Conservation (phyloP, 2,113 vertebrate genomes). For the Carettochelys insculpta region DNA sequence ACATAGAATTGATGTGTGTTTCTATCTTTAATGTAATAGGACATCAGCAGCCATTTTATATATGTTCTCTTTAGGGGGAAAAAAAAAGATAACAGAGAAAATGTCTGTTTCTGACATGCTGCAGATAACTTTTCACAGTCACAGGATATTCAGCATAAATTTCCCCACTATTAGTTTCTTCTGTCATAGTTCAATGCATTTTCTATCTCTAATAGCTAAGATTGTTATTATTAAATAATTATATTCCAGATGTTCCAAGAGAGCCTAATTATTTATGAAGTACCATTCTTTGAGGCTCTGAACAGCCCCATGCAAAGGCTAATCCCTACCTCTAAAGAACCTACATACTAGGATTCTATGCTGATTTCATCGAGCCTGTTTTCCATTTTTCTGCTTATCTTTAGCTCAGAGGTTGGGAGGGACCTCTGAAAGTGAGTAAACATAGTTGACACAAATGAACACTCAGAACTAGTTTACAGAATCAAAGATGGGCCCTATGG, state of each 20-base stretch:
- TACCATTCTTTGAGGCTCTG: too few species aligned
- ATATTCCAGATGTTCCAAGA: not conserved
- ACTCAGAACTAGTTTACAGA: too few species aligned
- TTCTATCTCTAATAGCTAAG: not conserved
- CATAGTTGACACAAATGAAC: too few species aligned
- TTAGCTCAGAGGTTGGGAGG: too few species aligned
- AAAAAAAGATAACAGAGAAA: not conserved
- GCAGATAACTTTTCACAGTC: not conserved
- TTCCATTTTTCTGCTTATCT: too few species aligned
- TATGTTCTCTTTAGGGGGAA: not conserved
- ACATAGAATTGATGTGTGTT: accelerated
- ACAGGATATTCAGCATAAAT: accelerated
- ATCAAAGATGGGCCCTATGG: too few species aligned
- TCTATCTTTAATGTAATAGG: not conserved
- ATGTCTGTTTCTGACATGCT: not conserved
- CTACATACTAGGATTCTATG: too few species aligned
- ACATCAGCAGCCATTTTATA: not conserved
- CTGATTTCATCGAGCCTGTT: too few species aligned
- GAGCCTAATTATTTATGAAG: not conserved
- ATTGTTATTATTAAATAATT: not conserved
- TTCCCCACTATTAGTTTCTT: not conserved
- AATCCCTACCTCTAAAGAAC: too few species aligned
- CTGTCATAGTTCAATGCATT: not conserved
- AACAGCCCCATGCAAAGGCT: too few species aligned
- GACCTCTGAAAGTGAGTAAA: too few species aligned